Evolutionary conservation across 2,113 vertebrate species (phyloP).

Genomic region (Cynoglossus semilaevis): DNA sequence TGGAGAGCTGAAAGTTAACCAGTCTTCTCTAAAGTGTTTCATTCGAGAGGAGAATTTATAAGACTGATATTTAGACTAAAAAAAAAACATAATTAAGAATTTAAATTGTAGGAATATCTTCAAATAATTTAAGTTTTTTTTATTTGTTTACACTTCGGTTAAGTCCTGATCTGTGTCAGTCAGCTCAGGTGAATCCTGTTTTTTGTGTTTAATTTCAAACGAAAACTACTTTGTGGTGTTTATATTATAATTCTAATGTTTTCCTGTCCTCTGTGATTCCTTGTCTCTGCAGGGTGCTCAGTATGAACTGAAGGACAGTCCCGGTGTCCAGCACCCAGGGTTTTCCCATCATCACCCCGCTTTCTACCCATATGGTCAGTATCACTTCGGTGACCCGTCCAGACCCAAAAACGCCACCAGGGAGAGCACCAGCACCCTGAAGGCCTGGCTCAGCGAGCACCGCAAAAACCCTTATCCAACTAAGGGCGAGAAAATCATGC

Average conservation of each 20-base stretch:
- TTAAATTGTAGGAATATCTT: no score
- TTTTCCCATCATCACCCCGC: conserved; percentile 93
- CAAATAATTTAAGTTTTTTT: no score
- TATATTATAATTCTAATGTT: conserved; percentile 14
- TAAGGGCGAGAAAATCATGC: conserved; percentile 85
- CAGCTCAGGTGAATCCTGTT: neutral
- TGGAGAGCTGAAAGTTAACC: no score
- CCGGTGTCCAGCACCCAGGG: conserved; percentile 89
- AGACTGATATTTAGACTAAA: no score
- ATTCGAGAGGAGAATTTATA: no score
- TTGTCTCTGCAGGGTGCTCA: conserved; percentile 84
- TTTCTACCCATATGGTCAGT: conserved; percentile 95
- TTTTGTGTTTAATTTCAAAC: neutral
- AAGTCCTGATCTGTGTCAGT: neutral
- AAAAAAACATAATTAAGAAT: no score
- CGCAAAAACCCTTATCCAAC: conserved; percentile 84
- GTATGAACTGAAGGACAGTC: conserved; percentile 96
- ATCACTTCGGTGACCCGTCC: conserved; percentile 97
- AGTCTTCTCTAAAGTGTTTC: no score
- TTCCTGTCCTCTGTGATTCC: conserved; percentile 29
- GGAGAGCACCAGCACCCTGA: conserved; percentile 95
- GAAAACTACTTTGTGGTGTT: neutral
- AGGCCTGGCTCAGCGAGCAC: conserved; percentile 92
- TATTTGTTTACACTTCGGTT: no score
- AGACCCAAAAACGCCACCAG: conserved; percentile 98